Percentiles rank a stretch among this genome's conserved stretches.
Conservation (phyloP, 2,888 invertebrate species). For the Cheilosia grossa region DNA sequence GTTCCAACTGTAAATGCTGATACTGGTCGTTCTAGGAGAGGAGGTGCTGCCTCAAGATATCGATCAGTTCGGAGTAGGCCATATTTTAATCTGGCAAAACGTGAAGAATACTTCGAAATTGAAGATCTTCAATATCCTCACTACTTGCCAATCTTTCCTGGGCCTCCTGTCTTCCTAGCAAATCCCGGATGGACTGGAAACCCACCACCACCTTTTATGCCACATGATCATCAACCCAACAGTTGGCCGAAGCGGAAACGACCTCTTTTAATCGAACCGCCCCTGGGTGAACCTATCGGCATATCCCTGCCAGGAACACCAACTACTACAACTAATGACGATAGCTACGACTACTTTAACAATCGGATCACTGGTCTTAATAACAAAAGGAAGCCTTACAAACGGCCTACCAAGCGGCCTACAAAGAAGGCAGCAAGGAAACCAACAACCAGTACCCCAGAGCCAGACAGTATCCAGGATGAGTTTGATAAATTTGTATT, state of each 20-base stretch:
- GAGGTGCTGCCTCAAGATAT: neutral
- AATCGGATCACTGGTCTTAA: neutral
- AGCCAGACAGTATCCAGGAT: neutral
- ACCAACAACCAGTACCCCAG: neutral
- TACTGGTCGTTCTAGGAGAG: neutral
- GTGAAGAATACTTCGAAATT: no score
- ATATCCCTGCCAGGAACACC: constrained; percentile 4
- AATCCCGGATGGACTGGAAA: constrained; percentile 45
- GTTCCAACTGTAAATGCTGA: neutral
- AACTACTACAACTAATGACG: neutral
- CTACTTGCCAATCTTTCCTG: neutral
- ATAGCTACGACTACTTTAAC: neutral
- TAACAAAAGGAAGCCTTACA: neutral
- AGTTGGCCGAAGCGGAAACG: neutral
- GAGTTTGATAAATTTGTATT: neutral
- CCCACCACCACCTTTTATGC: constrained; percentile 35
- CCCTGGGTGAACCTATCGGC: neutral
- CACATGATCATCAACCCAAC: neutral
- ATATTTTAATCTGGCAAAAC: neutral
- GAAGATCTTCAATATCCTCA: neutral
- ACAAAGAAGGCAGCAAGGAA: constrained; percentile 3
- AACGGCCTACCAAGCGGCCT: neutral
- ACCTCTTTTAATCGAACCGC: neutral
- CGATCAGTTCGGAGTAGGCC: neutral
- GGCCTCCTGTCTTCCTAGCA: constrained; percentile 23